phyloP scores from a whole-genome alignment of 2,888 invertebrate genomes.

The Eristalinus aeneus region DNA sequence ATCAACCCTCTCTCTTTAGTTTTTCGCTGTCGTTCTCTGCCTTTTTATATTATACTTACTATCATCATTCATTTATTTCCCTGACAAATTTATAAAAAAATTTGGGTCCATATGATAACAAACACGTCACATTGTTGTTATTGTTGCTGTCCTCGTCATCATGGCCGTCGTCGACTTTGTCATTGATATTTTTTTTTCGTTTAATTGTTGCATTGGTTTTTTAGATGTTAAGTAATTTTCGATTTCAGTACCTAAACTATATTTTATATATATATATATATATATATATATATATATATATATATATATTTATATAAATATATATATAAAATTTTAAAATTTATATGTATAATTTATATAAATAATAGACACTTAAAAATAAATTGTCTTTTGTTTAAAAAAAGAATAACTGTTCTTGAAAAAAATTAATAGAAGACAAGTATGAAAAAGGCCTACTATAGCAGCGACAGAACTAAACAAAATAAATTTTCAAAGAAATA shows the following conservation, averaged over 20 bases:
- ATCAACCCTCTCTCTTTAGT: neutral
- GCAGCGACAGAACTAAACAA: too few relatives aligned
- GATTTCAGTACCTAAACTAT: constrained; percentile 59
- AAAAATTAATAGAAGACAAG: too few relatives aligned
- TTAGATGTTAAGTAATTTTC: constrained; percentile 47
- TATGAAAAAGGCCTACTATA: too few relatives aligned
- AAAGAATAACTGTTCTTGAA: too few relatives aligned
- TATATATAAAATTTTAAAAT: constrained; percentile 3
- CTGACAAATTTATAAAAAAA: too few relatives aligned
- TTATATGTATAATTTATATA: too few relatives aligned
- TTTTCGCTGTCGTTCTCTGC: too few relatives aligned
- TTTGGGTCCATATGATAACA: too few relatives aligned
- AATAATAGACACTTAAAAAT: too few relatives aligned
- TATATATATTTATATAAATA: constrained; percentile 10
- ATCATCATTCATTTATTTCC: neutral
- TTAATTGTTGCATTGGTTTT: neutral
- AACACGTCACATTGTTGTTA: neutral
- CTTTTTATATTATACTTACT: neutral
- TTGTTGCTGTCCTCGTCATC: neutral
- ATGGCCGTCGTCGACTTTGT: neutral
- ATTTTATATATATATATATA: constrained; percentile 10
- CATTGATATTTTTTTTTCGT: neutral
- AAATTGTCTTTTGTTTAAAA: too few relatives aligned
- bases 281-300: constrained; percentile 17
- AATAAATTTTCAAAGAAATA: too few relatives aligned